A percentile compares a stretch with the other conserved stretches of the same genome.
phyloP scores from a whole-genome alignment of 2,113 vertebrate genomes.

The mouse (Mus musculus) region DNA sequence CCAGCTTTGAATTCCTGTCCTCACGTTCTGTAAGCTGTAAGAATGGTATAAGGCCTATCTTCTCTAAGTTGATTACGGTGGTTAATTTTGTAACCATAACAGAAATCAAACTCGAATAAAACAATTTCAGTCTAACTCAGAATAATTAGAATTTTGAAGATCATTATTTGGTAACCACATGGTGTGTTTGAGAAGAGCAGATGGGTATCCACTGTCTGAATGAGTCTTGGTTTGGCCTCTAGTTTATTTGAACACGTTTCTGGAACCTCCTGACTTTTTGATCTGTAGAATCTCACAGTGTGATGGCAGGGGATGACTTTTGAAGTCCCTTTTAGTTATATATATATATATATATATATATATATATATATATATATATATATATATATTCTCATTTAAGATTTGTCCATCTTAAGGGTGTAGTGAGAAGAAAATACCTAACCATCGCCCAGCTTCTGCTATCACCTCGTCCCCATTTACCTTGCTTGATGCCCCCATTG shows the following conservation, averaged over 20 bases:
- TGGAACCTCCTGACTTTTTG: neutral
- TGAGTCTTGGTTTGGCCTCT: neutral
- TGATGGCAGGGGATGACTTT: neutral
- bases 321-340: neutral
- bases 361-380: too few relatives aligned
- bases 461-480: slow-evolving; percentile 2
- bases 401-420: neutral
- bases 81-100: neutral
- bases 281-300: neutral
- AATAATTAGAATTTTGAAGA: slow-evolving; percentile 40
- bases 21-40: neutral
- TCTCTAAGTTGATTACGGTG: neutral
- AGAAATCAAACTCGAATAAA: neutral
- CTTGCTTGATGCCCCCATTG: neutral
- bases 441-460: neutral
- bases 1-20: neutral
- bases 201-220: neutral
- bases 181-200: neutral
- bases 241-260: neutral
- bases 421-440: neutral
- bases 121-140: neutral
- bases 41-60: neutral
- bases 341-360: too few relatives aligned
- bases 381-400: neutral
- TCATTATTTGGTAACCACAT: neutral